Evolutionary conservation across 1,140 invertebrate species (phyloP).

Genomic region (Sarcophaga bullata): DNA sequence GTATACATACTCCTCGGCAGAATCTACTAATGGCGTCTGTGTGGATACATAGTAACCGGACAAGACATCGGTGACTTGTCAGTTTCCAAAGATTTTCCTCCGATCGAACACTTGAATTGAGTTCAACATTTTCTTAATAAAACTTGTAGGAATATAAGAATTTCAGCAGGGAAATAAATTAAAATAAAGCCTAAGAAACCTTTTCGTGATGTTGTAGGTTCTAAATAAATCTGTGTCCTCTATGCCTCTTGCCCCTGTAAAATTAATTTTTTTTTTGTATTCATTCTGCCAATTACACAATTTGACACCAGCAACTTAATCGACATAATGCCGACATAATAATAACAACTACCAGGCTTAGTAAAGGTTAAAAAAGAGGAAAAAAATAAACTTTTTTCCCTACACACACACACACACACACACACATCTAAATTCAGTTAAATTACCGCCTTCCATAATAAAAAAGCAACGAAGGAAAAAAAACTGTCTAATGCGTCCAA

Average conservation of each 20-base stretch:
- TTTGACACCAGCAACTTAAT: slow-evolving; percentile 52
- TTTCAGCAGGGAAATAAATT: no score
- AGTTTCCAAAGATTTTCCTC: no score
- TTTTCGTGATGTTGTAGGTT: no score
- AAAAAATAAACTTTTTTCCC: neutral
- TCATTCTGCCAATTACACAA: slow-evolving; percentile 59
- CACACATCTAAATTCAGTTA: neutral
- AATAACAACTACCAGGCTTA: slow-evolving; percentile 9
- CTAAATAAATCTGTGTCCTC: neutral
- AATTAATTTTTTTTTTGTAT: slow-evolving; percentile 24
- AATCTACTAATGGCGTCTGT: no score
- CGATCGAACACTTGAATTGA: no score
- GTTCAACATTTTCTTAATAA: no score
- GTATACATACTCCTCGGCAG: no score
- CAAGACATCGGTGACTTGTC: no score
- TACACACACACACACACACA: neutral
- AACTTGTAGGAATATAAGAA: no score
- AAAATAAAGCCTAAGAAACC: no score
- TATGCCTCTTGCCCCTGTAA: neutral
- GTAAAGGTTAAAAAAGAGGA: neutral
- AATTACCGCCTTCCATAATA: neutral
- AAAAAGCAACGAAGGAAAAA: neutral
- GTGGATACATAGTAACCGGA: no score
- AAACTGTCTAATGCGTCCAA: slow-evolving; percentile 6
- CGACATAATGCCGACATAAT: slow-evolving; percentile 28